Evolutionary conservation across 2,797 vertebrate genomes (phyloP), one percentile per base, ranked within the genome.

Genomic region (Arrhamphus sclerolepis): DNA sequence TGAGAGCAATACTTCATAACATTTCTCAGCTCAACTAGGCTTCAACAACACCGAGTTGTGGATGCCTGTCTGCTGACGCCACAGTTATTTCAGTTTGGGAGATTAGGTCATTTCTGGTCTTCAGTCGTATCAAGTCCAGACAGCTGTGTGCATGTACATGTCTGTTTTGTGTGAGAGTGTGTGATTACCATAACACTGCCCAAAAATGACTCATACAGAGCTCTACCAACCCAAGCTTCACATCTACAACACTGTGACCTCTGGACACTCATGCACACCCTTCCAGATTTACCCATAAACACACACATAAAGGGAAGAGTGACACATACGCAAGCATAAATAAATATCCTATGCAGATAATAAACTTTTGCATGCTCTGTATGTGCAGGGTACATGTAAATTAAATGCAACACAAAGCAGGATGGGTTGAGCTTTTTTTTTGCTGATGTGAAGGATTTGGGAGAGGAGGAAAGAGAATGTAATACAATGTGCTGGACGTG

Each of bases 61-160:
- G 70, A 92, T 93, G 86, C 86, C 80, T 91, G 79, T 68, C 69
- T 82, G 75, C 84, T 93, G 91, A 93, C 85, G 72, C 54, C 78
- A 86, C 65, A 80, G 72, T 88, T 91, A 90, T 93, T 91, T 92
- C 80, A 80, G 86, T 81, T 81, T 70, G 66, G 68, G 69, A 79
- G 79, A 87, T 93, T 83, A 93, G 88, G 83, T 93, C 88, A 92
- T 91, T 88, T 81, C 75, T 91, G 72, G 74, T 85, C 85, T 85
- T 88, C 86, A 82, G 29, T 76, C 70, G 73, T 88, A 90, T 91
- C 78, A 72, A 67, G 72, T 89, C 84, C 89, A 90, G 89, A 89
- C 89, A 90, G 89, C 80, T 91, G 87, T 83, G 86, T 59, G 64
- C 75, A 77, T 62, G 72, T 76, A 8, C 34, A 60, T 59, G 60